Evolutionary conservation across 64 coral and sea anemone species (phyloP).

Genomic region (Dendrophyllia cribrosa): DNA sequence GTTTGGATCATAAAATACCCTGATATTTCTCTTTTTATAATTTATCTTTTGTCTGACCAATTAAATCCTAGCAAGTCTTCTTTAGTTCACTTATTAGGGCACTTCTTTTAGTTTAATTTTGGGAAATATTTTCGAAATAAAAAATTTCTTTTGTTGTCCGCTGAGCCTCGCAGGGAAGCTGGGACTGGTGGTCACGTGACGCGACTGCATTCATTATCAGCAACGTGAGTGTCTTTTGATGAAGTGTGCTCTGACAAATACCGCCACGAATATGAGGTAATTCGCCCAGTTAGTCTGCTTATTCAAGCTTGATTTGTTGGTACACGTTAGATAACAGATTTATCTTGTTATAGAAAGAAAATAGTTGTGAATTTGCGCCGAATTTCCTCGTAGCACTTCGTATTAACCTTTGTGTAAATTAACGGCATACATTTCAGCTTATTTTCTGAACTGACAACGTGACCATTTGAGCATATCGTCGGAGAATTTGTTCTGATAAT

Average conservation of each 20-base stretch:
- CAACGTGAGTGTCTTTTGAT: constrained; percentile 14
- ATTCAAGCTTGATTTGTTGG: constrained; percentile 8
- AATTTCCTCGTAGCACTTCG: background rate
- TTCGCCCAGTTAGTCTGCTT: background rate
- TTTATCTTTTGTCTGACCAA: too few relatives aligned
- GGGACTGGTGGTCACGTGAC: constrained; percentile 35
- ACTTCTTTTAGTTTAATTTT: too few relatives aligned
- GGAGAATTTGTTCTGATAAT: background rate
- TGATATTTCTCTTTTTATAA: too few relatives aligned
- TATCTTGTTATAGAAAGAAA: background rate
- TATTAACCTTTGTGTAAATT: background rate
- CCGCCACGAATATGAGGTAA: constrained; percentile 29
- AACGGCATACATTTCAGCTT: background rate
- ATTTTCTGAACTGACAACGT: constrained; percentile 12
- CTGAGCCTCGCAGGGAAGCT: background rate
- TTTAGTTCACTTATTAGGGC: too few relatives aligned
- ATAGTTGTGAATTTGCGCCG: background rate
- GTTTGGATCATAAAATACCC: too few relatives aligned
- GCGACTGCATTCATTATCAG: background rate
- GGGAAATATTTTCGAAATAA: too few relatives aligned
- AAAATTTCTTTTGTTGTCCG: too few relatives aligned
- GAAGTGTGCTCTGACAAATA: background rate
- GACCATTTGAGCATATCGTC: constrained; percentile 24
- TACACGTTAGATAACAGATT: constrained; percentile 18
- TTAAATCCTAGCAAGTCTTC: too few relatives aligned